These are phyloP conservation scores for Podabrus alpinus DNA, from an alignment of 2,888 invertebrate species.

Conservation along the genomic window DNA sequence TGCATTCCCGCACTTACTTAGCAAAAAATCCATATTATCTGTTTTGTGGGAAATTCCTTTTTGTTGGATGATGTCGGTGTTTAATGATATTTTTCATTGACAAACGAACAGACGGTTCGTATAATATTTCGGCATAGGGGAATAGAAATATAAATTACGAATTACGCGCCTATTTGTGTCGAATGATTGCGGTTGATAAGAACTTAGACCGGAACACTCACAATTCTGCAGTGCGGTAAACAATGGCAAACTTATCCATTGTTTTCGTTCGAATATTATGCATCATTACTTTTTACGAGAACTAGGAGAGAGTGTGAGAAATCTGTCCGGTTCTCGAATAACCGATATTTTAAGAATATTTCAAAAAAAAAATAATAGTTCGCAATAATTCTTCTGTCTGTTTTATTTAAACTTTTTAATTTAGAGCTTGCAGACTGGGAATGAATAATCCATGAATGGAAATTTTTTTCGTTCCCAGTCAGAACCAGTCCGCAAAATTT, in stretches of 20 bases:
- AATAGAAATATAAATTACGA: neutral
- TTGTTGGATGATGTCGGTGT: neutral
- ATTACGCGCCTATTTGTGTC: neutral
- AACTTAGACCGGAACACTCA: neutral
- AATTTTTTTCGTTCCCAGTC: neutral
- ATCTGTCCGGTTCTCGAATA: neutral
- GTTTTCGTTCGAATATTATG: neutral
- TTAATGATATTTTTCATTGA: neutral
- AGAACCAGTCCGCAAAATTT: neutral
- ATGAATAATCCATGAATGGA: neutral
- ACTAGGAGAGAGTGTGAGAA: neutral
- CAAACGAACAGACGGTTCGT: neutral
- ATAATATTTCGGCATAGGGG: neutral
- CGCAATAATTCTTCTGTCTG: neutral
- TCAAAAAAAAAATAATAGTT: neutral
- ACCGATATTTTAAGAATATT: neutral
- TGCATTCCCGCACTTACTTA: too few relatives aligned
- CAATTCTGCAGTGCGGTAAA: neutral
- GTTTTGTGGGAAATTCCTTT: too few relatives aligned
- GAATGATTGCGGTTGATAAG: neutral
- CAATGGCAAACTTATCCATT: neutral
- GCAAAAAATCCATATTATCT: too few relatives aligned
- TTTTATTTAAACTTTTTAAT: neutral
- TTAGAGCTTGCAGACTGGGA: neutral
- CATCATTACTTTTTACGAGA: neutral